Evolutionary conservation across 2,113 vertebrate species (phyloP).

Genomic region (Cryptomyrus ogoouensis): DNA sequence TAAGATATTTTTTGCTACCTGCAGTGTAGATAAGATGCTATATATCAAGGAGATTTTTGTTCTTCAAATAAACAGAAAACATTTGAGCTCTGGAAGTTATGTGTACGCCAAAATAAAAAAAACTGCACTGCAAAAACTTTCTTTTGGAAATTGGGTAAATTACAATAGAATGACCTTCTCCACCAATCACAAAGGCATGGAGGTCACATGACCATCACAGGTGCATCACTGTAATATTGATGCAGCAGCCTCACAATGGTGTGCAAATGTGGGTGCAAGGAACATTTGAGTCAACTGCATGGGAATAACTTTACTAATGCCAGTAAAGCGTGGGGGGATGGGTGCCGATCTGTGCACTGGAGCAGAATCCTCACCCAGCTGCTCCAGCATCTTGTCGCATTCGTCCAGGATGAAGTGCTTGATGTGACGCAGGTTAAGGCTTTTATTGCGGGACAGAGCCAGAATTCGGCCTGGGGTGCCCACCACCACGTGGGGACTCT

Average conservation of each 20-base stretch:
- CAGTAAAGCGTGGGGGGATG: background rate
- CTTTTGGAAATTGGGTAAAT: background rate
- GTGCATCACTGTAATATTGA: background rate
- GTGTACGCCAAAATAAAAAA: background rate
- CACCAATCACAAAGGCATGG: background rate
- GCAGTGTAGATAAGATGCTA: background rate
- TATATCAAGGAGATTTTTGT: background rate
- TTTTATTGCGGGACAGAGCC: constrained; percentile 71
- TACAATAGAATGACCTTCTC: background rate
- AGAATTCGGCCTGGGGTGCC: constrained; percentile 73
- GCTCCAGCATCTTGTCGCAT: constrained; percentile 79
- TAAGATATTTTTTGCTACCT: background rate
- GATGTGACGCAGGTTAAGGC: constrained; percentile 74
- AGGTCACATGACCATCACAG: background rate
- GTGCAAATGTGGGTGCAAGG: background rate
- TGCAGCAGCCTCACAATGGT: background rate
- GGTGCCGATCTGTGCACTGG: background rate
- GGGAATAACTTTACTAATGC: background rate
- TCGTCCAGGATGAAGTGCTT: constrained; percentile 81
- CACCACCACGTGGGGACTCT: constrained; percentile 73
- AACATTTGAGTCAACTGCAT: background rate
- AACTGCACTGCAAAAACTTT: background rate
- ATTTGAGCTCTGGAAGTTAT: background rate
- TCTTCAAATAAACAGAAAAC: background rate
- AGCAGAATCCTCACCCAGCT: constrained; percentile 62